Evolutionary conservation across 2,797 vertebrate genomes (phyloP).

Genomic region (Chiroxiphia lanceolata): DNA sequence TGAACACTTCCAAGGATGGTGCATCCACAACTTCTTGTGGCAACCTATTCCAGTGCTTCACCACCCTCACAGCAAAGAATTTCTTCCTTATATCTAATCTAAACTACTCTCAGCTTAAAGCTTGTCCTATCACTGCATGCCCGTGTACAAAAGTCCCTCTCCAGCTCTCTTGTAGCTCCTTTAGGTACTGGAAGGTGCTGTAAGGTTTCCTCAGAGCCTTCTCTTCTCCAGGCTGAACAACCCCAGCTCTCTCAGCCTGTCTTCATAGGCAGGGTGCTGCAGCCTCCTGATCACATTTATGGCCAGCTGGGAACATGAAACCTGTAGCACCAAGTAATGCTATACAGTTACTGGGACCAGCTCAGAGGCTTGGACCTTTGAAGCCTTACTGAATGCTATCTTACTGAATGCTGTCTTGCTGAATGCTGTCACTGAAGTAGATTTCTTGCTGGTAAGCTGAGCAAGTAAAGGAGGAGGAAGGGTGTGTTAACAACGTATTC

Average conservation of each 20-base stretch:
- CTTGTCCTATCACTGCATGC: not conserved
- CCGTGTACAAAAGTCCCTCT: not conserved
- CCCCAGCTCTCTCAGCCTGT: not conserved
- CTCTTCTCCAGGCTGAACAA: not conserved
- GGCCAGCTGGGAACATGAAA: not conserved
- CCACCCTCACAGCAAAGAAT: not conserved
- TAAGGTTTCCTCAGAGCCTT: not conserved
- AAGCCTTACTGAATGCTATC: not conserved
- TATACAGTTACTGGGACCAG: not conserved
- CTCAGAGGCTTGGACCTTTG: not conserved
- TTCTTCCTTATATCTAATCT: not conserved
- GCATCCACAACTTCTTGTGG: not conserved
- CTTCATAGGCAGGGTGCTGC: fast-evolving
- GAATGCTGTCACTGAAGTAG: not conserved
- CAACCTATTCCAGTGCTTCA: not conserved
- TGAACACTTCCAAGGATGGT: not conserved
- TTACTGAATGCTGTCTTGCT: not conserved
- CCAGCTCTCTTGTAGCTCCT: not conserved
- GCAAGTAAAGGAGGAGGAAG: not conserved
- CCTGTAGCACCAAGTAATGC: not conserved
- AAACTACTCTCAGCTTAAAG: not conserved
- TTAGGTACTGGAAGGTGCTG: not conserved
- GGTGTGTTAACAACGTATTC: not conserved
- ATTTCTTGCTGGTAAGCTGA: not conserved
- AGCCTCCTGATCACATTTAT: not conserved